Conservation (phyloP, 2,888 invertebrate genomes). For the Suillia variegata region DNA sequence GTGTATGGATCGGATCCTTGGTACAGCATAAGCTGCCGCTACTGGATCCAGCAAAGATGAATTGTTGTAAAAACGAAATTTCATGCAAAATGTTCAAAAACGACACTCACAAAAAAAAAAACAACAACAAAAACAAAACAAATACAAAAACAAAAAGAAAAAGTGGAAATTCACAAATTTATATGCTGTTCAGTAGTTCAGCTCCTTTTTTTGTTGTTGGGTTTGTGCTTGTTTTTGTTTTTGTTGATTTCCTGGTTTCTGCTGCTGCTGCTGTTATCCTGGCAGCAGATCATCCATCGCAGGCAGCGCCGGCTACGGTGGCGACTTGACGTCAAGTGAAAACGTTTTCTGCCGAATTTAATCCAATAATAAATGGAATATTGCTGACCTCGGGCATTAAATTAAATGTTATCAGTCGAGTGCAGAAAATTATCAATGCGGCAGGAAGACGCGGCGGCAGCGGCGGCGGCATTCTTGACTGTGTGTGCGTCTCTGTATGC, state of each 20-base stretch:
- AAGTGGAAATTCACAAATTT: slow-evolving; percentile 22
- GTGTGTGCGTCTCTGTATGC: too few relatives aligned
- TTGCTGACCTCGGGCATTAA: slow-evolving; percentile 63
- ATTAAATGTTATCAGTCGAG: slow-evolving; percentile 62
- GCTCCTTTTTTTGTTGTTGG: neutral
- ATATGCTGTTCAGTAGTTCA: slow-evolving; percentile 18
- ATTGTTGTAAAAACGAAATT: slow-evolving; percentile 28
- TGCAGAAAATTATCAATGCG: slow-evolving; percentile 61
- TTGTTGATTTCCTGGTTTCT: too few relatives aligned
- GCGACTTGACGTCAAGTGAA: slow-evolving; percentile 26
- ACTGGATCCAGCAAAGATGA: slow-evolving; percentile 20
- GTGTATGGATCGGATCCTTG: too few relatives aligned
- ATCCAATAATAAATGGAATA: slow-evolving; percentile 63
- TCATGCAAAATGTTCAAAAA: slow-evolving; percentile 16
- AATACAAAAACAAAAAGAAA: neutral
- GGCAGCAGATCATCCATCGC: slow-evolving; percentile 29
- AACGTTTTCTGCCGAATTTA: slow-evolving; percentile 59
- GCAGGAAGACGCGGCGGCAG: neutral
- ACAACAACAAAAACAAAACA: neutral
- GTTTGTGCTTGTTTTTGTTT: neutral
- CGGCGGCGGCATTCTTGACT: neutral
- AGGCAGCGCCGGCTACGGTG: too few relatives aligned
- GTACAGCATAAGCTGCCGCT: slow-evolving; percentile 1
- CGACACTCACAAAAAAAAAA: slow-evolving; percentile 15
- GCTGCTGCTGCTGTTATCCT: slow-evolving; percentile 26